These are phyloP conservation scores for Zaprionus capensis DNA, from an alignment of 1,140 invertebrate genomes.

Conservation along the genomic window DNA sequence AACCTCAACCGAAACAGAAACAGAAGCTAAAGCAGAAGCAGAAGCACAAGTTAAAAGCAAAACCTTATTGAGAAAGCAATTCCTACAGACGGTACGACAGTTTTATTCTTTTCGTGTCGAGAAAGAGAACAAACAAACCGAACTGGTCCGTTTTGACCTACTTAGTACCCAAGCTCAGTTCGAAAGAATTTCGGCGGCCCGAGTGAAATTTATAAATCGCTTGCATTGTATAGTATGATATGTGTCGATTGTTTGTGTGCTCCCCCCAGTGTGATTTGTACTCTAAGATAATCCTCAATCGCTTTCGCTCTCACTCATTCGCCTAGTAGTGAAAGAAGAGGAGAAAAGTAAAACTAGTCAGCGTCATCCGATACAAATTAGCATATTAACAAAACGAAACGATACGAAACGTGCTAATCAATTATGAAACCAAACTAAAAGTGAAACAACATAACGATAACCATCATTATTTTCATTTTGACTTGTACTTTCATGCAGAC, in stretches of 20 bases:
- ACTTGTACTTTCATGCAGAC: constrained; percentile 77
- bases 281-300: constrained; percentile 5
- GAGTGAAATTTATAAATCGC: constrained; percentile 40
- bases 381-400: constrained; percentile 43
- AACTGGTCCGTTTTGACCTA: constrained; percentile 67
- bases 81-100: constrained; percentile 17
- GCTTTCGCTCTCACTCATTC: constrained; percentile 8
- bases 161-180: constrained; percentile 26
- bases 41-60: constrained; percentile 27
- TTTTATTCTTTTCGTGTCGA: constrained; percentile 52
- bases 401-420: constrained; percentile 69
- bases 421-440: constrained; percentile 73
- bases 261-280: not conserved
- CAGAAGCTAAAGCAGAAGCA: constrained; percentile 46
- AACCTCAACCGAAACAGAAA: constrained; percentile 28
- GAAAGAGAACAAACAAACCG: constrained; percentile 62
- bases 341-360: constrained; percentile 23
- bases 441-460: constrained; percentile 57
- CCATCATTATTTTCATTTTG: constrained; percentile 33
- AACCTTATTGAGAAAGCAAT: constrained; percentile 46
- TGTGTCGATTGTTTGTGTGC: constrained; percentile 18
- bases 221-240: constrained; percentile 4
- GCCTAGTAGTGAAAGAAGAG: not conserved
- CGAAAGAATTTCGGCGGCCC: constrained; percentile 62
- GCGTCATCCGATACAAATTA: constrained; percentile 69